Percentiles rank a stretch among this genome's conserved stretches.
phyloP scores from a whole-genome alignment of 2,113 vertebrate genomes.

The Gobiocypris rarus region DNA sequence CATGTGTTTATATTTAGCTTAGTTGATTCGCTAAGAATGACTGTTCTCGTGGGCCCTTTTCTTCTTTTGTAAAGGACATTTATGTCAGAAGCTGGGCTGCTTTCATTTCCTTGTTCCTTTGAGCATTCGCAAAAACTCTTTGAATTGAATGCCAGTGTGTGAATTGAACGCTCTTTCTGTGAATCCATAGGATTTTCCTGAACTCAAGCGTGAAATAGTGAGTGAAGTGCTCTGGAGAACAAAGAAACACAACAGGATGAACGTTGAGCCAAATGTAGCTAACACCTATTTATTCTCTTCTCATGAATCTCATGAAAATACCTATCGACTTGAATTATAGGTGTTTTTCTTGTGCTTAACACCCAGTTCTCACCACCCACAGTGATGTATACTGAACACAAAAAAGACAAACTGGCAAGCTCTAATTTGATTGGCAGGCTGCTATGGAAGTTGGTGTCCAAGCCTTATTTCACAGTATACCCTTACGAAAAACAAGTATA shows the following conservation, averaged over 20 bases:
- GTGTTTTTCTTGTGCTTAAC: slow-evolving; percentile 37
- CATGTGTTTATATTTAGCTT: slow-evolving; percentile 32
- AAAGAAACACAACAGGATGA: slow-evolving; percentile 38
- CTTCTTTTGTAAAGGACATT: slow-evolving; percentile 10
- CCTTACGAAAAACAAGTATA: too few species aligned
- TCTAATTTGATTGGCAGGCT: neutral
- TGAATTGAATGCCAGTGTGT: slow-evolving; percentile 22
- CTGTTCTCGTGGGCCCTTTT: neutral
- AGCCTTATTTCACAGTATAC: neutral
- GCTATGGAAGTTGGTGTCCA: neutral
- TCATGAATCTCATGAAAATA: slow-evolving; percentile 24
- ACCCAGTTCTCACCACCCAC: slow-evolving; percentile 16
- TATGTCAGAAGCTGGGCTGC: slow-evolving; percentile 1
- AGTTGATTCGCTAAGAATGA: slow-evolving; percentile 11
- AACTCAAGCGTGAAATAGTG: neutral
- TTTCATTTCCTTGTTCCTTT: slow-evolving; percentile 30
- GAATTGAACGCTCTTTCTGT: neutral
- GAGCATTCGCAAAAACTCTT: slow-evolving; percentile 20
- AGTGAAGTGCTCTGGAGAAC: slow-evolving; percentile 13
- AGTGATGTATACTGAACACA: slow-evolving; percentile 17
- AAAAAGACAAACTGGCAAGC: neutral
- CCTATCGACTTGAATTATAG: slow-evolving; percentile 33
- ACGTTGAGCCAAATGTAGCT: slow-evolving; percentile 27
- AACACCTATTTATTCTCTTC: slow-evolving; percentile 28
- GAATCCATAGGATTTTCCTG: slow-evolving; percentile 36